Base-by-base conservation (phyloP, 1,140 invertebrate species). In the Triops cancriformis region DNA sequence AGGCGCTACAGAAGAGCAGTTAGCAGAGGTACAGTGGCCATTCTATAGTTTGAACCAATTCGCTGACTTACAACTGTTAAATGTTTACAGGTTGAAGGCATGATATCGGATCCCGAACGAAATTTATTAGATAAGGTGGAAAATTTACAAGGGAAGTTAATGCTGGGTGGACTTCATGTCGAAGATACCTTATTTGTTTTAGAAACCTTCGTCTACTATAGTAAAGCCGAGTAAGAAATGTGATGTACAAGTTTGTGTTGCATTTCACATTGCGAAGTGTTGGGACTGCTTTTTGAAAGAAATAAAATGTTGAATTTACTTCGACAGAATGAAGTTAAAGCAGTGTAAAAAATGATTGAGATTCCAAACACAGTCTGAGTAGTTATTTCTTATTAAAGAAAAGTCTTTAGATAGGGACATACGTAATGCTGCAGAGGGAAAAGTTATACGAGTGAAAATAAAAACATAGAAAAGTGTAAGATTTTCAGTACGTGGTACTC, bases 41-140 rank as follows among this genome's bases (percentile, higher is more conserved):
- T 31, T 72, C 75, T 37, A 64, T 64, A 26, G 45, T 73, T 31
- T 78, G 78, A 74, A 42, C 18, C 64, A 77, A 82, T 84, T n/a
- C 81, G 84, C 12, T 73, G 10, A 43, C 28, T 37, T 26, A 42
- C 77, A 28, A 42, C 28, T 79, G 78, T 74, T 80, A 72, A 80
- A 28, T 43, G 77, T 82, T 86, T 86, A 51, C 80, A 92, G 89
- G 89, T 93, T 77, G 89, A 90, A 81, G 90, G 92, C 83, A 90
- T 91, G 83, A 89, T 94, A 79, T 92, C 92, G n/a, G 91, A 91
- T 4, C 89, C 91, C 2, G 93, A 94, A 84, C 87, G 86, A 80
- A 84, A 88, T 79, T 88, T 92, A 37, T 83, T 94, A 2, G 87
- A 88, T 23, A 90, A 88, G 83, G 88, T 93, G 0, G 88, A 90